Evolutionary conservation across 2,888 invertebrate species (phyloP).

Genomic region (Melanostoma scalare): DNA sequence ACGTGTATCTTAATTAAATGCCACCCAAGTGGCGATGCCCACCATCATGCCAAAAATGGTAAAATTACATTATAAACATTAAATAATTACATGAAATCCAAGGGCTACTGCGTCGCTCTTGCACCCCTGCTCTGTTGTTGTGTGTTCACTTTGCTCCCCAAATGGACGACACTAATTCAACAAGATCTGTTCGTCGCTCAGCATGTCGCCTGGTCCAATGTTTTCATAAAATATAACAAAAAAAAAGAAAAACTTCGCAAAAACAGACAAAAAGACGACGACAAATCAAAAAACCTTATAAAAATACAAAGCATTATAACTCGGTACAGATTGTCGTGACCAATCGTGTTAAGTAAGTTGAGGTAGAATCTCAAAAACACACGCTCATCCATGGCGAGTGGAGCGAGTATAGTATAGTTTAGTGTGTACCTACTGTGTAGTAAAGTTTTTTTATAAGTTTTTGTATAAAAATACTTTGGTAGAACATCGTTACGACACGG

Average conservation of each 20-base stretch:
- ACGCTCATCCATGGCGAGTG: constrained; percentile 34
- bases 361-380: constrained; percentile 51
- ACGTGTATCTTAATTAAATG: constrained; percentile 75
- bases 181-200: constrained; percentile 64
- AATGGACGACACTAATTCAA: constrained; percentile 59
- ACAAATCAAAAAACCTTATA: constrained; percentile 39
- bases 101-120: constrained; percentile 56
- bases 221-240: constrained; percentile 59
- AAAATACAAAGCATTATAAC: constrained; percentile 58
- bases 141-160: constrained; percentile 5
- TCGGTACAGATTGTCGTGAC: constrained; percentile 64
- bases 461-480: constrained; percentile 43
- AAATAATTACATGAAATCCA: constrained; percentile 74
- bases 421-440: constrained; percentile 1
- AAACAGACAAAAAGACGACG: constrained; percentile 7
- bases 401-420: background rate
- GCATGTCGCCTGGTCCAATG: constrained; percentile 68
- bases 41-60: constrained; percentile 74
- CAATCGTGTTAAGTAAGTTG: constrained; percentile 69
- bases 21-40: constrained; percentile 74
- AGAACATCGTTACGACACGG: constrained; percentile 70
- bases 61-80: constrained; percentile 74
- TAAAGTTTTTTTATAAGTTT: constrained; percentile 26
- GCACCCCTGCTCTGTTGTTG: background rate
- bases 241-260: constrained; percentile 7